Percentiles rank a stretch among this genome's conserved stretches.
These are phyloP conservation scores for Carcharodon carcharias DNA, from an alignment of 2,797 vertebrate genomes.

Conservation along the genomic window DNA sequence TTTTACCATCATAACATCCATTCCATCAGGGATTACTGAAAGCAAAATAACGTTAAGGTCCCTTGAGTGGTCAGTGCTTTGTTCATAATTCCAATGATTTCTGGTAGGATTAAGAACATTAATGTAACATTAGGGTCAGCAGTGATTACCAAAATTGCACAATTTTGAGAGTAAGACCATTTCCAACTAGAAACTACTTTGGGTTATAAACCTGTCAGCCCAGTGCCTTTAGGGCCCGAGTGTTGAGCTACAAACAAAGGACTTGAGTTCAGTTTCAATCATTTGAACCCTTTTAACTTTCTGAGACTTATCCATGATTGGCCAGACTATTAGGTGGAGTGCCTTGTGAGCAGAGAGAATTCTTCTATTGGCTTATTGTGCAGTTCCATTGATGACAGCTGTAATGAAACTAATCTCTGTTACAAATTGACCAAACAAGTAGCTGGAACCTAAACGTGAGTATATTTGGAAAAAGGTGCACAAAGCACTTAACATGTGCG, in stretches of 20 bases:
- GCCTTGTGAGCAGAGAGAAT: neutral
- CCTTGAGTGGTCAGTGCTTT: neutral
- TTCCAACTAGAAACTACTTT: neutral
- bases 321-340: neutral
- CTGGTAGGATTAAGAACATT: neutral
- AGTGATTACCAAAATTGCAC: neutral
- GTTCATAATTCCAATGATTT: neutral
- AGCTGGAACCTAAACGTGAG: neutral
- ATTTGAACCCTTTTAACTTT: neutral
- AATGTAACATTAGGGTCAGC: neutral
- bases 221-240: neutral
- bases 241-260: neutral
- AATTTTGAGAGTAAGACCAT: neutral
- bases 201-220: neutral
- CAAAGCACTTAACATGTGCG: neutral
- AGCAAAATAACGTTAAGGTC: neutral
- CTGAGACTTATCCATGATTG: neutral
- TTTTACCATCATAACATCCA: neutral
- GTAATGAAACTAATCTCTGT: neutral
- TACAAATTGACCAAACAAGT: neutral
- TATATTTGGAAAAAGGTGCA: neutral
- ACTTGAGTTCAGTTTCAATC: neutral
- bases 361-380: neutral
- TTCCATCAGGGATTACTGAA: constrained; percentile 1
- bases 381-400: neutral